phyloP scores from a whole-genome alignment of 1,140 invertebrate species.

The Atta texana region DNA sequence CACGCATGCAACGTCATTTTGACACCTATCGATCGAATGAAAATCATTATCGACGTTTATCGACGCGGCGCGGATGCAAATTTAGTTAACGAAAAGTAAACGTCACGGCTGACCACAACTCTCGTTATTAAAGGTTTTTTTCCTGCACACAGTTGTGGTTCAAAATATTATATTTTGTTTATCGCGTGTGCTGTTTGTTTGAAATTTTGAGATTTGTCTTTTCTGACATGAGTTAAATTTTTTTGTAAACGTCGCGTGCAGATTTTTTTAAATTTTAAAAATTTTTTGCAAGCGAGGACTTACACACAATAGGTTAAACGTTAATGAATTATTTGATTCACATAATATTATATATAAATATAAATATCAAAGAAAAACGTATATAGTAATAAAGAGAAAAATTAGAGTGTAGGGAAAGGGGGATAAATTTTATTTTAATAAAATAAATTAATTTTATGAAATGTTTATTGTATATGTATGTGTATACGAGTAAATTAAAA shows the following conservation, averaged over 20 bases:
- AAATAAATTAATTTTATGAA: neutral
- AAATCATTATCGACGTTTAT: slow-evolving; percentile 71
- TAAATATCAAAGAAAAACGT: neutral
- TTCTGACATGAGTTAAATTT: slow-evolving; percentile 20
- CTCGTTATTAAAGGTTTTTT: slow-evolving; percentile 67
- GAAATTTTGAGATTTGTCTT: slow-evolving; percentile 1
- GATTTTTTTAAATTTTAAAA: neutral
- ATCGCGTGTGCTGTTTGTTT: neutral
- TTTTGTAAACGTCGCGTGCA: neutral
- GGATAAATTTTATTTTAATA: neutral
- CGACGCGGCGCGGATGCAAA: slow-evolving; percentile 45
- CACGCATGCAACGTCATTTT: slow-evolving; percentile 67
- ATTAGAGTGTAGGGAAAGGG: neutral
- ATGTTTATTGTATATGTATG: neutral
- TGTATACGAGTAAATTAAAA: slow-evolving; percentile 13
- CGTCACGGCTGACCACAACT: slow-evolving; percentile 41
- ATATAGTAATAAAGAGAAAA: neutral
- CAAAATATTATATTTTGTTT: slow-evolving; percentile 40
- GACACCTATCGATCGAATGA: slow-evolving; percentile 64
- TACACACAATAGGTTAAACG: neutral
- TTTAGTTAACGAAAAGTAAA: slow-evolving; percentile 61
- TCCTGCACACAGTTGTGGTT: slow-evolving; percentile 41
- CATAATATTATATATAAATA: neutral
- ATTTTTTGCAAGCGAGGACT: neutral
- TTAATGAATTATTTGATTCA: neutral